Evolutionary conservation across 2,888 invertebrate species (phyloP).

Genomic region (Arge pagana): DNA sequence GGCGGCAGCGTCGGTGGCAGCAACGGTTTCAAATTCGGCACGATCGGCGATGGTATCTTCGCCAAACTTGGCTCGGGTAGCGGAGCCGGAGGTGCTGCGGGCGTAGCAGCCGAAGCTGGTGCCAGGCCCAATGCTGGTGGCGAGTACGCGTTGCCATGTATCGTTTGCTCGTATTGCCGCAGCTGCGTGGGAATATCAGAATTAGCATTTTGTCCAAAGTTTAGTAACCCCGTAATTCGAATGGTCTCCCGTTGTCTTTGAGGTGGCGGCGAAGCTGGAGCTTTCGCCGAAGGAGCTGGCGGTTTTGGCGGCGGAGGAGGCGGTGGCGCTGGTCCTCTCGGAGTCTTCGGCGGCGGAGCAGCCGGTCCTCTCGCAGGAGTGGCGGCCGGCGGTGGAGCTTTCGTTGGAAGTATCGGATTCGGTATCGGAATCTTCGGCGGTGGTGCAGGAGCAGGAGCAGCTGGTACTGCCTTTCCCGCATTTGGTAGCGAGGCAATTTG

Average conservation of each 20-base stretch:
- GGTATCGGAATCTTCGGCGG: conserved; percentile 11
- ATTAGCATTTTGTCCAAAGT: conserved; percentile 48
- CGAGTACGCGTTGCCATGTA: conserved; percentile 40
- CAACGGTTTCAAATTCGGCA: conserved; percentile 40
- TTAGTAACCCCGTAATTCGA: conserved; percentile 51
- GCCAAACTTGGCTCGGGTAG: conserved; percentile 33
- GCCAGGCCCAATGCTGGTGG: conserved; percentile 19
- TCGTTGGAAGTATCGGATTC: conserved; percentile 7
- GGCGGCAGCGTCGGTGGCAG: conserved; percentile 37
- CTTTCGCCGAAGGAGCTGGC: conserved; percentile 1
- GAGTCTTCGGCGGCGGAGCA: neutral
- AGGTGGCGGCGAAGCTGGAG: conserved; percentile 23
- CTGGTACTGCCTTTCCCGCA: conserved; percentile 27
- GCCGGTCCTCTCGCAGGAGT: conserved; percentile 3
- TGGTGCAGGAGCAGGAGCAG: conserved; percentile 17
- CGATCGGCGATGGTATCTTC: conserved; percentile 49
- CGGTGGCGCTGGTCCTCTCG: too few species aligned
- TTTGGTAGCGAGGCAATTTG: conserved; percentile 47
- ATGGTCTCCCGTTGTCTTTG: conserved; percentile 48
- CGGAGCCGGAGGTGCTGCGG: conserved; percentile 18
- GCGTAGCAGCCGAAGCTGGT: conserved; percentile 9
- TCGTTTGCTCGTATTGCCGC: conserved; percentile 48
- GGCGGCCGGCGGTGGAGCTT: conserved; percentile 1
- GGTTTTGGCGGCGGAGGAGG: conserved; percentile 20
- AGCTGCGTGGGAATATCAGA: conserved; percentile 46